Base-by-base conservation (phyloP, 2,797 vertebrate species). In the Hybognathus amarus region DNA sequence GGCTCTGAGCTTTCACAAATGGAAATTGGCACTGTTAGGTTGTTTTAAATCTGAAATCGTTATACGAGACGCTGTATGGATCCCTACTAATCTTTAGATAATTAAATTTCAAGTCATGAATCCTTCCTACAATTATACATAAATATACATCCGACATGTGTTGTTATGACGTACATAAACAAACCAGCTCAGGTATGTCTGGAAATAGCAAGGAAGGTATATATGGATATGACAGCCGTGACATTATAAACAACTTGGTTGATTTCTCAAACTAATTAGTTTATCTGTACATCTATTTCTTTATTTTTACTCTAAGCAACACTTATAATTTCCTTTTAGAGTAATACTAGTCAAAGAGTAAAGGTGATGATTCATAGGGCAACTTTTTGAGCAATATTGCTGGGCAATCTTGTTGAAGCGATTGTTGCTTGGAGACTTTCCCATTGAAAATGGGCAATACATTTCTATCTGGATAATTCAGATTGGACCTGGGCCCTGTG, bases 1-100 rank as follows among this genome's bases (percentile, higher is more conserved):
- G 54, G 27, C 52, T 80, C 52, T 61, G 68, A 74, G 70, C 69
- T 82, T 80, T 73, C 40, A 20, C 70, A 45, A 82, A 50, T 52
- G 30, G 40, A 74, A 74, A 52, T 45, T 18, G 36, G 36, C 56
- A 9, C 59, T 36, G 27, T 50, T 66, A 18, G 56, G 10, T 64
- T 30, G 69, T 82, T 74, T 82, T 74, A 73, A 63, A 73, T 64
- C 42, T 36, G 30, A 33, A 74, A 47, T 52, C 30, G 40, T 69
- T 59, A 56, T 27, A 42, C n/a, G n/a, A 36, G 36, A 27, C 22
- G 42, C 36, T 2, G 74, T 42, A 42, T 76, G 54, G 54, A 61
- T 76, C n/a, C 42, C 11, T 56, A 13, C 22, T 61, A 24, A 42
- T 61, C 22, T 76, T 40, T 22, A 42, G n/a, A 42, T 56, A 7